Evolutionary conservation across 2,888 invertebrate genomes (phyloP), one percentile per base, ranked within the genome.

Genomic region (Nudaria mundana): DNA sequence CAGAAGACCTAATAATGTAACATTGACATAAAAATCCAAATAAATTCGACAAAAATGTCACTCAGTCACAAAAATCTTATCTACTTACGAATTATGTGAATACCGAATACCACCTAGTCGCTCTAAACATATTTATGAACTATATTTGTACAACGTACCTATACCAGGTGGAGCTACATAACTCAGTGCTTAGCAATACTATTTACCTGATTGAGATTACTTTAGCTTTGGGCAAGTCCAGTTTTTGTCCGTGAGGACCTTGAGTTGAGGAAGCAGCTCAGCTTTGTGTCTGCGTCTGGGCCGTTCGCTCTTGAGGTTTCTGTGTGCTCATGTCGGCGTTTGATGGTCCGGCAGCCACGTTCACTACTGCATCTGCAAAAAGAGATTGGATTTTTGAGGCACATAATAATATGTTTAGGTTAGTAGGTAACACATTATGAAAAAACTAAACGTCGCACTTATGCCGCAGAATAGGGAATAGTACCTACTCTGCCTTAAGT

Each of bases 141-240:
- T 71, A 68, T 50, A 60, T 66, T 70, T 68, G 65, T 71, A 70
- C 71, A 70, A 62, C 63, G 59, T 65, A 61, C 73, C 58, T 63
- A 63, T 57, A 63, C n/a, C n/a, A 65, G 73, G 71, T 67, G 71
- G 63, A 70, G 66, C 64, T 69, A 71, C 67, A 58, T 67, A 68
- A 70, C 63, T 77, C 76, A 74, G 75, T 80, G 73, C 77, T 70
- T 71, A 71, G 69, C 76, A 79, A 78, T 76, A 77, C 71, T 80
- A 76, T 55, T 52, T 82, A 79, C 75, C 75, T 75, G 74, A 65
- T 68, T 84, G 86, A 86, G 86, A 85, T 86, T 86, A 82, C 84
- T 72, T 76, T 70, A 77, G 73, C 78, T 83, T 84, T 83, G 84
- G 84, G 76, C 74, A 71, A 80, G 80, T 82, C 83, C 78, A 62